Conservation (phyloP, 1,140 invertebrate species). For the Ctenoplectra terminalis region DNA sequence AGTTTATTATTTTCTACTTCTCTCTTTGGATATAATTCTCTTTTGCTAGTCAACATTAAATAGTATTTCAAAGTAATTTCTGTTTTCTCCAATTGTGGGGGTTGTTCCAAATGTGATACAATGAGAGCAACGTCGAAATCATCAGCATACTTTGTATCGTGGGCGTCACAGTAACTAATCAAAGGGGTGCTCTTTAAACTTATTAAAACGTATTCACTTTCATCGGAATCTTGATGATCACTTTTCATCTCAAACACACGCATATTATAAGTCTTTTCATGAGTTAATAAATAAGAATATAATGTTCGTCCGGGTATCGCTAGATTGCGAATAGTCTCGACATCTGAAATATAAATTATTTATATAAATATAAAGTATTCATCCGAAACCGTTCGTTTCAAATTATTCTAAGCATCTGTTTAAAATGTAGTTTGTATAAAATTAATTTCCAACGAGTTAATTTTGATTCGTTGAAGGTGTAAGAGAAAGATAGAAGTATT, state of each 20-base stretch:
- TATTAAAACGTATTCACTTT: constrained; percentile 86
- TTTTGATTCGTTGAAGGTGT: too few relatives aligned
- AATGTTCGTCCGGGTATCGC: constrained; percentile 87
- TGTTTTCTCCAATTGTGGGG: constrained; percentile 76
- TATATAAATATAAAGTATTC: too few relatives aligned
- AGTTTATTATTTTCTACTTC: constrained; percentile 86
- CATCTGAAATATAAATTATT: constrained; percentile 83
- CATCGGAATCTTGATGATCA: constrained; percentile 75
- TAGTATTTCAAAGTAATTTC: constrained; percentile 89
- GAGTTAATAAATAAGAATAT: constrained; percentile 89
- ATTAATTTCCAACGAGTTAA: too few relatives aligned
- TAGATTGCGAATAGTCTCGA: constrained; percentile 85
- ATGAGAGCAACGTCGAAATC: constrained; percentile 89
- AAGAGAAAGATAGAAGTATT: too few relatives aligned
- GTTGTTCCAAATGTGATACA: constrained; percentile 84
- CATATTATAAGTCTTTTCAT: constrained; percentile 89
- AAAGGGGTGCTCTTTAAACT: constrained; percentile 84
- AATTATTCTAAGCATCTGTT: too few relatives aligned
- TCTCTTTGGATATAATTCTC: constrained; percentile 88
- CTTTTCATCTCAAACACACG: constrained; percentile 87
- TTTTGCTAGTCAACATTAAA: constrained; percentile 87
- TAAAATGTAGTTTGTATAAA: too few relatives aligned
- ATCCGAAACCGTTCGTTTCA: too few relatives aligned
- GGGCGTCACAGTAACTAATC: constrained; percentile 85
- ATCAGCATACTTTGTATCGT: constrained; percentile 86